Percentiles rank a stretch among this genome's conserved stretches.
Conservation (phyloP, 2,888 invertebrate genomes). For the Leptogaster cylindrica region DNA sequence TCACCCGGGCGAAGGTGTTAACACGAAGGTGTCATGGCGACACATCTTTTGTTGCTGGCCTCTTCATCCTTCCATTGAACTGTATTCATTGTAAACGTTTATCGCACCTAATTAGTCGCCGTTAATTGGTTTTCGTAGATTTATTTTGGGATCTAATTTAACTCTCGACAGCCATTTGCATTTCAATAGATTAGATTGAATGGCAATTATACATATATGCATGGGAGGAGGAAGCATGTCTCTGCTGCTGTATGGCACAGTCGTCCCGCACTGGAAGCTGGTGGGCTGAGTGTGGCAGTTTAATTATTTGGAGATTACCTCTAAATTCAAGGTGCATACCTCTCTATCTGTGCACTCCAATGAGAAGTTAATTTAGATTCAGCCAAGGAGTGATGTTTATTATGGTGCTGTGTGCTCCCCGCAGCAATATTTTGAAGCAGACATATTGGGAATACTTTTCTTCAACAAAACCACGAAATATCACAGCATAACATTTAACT, state of each 20-base stretch:
- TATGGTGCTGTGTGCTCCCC: too few species aligned
- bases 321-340: slow-evolving; percentile 23
- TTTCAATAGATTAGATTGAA: slow-evolving; percentile 43
- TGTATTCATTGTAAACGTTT: slow-evolving; percentile 7
- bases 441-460: too few species aligned
- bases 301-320: slow-evolving; percentile 32
- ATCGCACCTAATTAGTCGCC: slow-evolving; percentile 45
- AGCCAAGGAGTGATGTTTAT: too few species aligned
- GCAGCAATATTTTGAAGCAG: too few species aligned
- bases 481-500: too few species aligned
- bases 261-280: not conserved
- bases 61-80: not conserved
- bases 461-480: too few species aligned
- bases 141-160: slow-evolving; percentile 42
- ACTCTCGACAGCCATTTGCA: slow-evolving; percentile 42
- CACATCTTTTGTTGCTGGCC: slow-evolving; percentile 17
- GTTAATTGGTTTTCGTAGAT: slow-evolving; percentile 45
- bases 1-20: not conserved
- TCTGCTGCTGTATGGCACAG: not conserved
- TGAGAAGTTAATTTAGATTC: slow-evolving; percentile 9
- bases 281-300: slow-evolving; percentile 36
- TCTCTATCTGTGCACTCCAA: not conserved
- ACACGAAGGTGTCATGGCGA: slow-evolving; percentile 16
- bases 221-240: slow-evolving; percentile 18
- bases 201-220: slow-evolving; percentile 31